Evolutionary conservation across 2,797 vertebrate genomes (phyloP).

Genomic region (Malacoraja senta): DNA sequence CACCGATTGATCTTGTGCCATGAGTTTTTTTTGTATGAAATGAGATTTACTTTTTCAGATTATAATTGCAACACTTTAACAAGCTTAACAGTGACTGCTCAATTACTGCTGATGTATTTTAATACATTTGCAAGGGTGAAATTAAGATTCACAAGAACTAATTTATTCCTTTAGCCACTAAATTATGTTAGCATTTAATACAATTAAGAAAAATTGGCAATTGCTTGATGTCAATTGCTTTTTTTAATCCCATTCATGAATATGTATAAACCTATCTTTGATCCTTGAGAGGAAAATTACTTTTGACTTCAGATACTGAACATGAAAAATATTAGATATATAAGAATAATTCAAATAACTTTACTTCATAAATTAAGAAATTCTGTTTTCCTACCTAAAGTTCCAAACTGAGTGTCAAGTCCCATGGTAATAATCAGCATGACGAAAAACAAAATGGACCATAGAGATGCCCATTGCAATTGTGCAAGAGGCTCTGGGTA

Average conservation of each 20-base stretch:
- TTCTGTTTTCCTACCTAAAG: too few relatives aligned
- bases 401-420: too few relatives aligned
- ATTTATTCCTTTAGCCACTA: background rate
- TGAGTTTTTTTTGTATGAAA: background rate
- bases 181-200: background rate
- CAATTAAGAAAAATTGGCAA: background rate
- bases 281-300: background rate
- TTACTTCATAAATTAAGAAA: too few relatives aligned
- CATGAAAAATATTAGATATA: too few relatives aligned
- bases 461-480: too few relatives aligned
- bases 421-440: too few relatives aligned
- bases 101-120: background rate
- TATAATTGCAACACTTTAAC: background rate
- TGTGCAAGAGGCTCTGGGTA: too few relatives aligned
- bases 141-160: background rate
- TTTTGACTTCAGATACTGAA: background rate
- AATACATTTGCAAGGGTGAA: background rate
- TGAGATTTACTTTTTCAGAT: background rate
- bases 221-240: background rate
- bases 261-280: too few relatives aligned
- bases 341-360: too few relatives aligned
- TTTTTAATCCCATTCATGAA: background rate
- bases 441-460: too few relatives aligned
- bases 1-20: background rate
- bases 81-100: background rate